Conservation (phyloP, 2,888 invertebrate genomes). For the Drosophila quinaria region DNA sequence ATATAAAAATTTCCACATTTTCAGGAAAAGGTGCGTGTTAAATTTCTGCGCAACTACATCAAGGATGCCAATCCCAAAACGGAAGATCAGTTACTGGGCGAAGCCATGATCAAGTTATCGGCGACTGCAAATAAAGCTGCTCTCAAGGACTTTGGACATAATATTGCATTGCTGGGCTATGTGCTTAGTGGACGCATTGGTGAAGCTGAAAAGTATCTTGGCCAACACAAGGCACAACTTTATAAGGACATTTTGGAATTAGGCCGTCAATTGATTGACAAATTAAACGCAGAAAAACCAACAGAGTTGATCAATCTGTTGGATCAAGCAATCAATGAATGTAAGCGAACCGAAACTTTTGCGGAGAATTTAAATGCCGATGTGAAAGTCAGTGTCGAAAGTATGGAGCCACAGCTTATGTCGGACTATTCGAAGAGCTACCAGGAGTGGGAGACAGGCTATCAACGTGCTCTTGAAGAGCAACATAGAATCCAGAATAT, state of each 20-base stretch:
- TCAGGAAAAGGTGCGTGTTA: slow-evolving; percentile 90
- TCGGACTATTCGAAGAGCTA: slow-evolving; percentile 71
- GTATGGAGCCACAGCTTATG: slow-evolving; percentile 80
- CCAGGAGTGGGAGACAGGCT: slow-evolving; percentile 76
- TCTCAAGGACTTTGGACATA: slow-evolving; percentile 86
- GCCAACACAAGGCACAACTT: slow-evolving; percentile 9
- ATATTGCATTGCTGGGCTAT: slow-evolving; percentile 89
- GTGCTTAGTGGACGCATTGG: slow-evolving; percentile 89
- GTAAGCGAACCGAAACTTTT: slow-evolving; percentile 48
- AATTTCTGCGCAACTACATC: slow-evolving; percentile 92
- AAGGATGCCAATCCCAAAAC: slow-evolving; percentile 94
- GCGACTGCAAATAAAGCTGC: slow-evolving; percentile 11
- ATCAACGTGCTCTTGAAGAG: slow-evolving; percentile 85
- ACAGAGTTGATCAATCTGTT: slow-evolving; percentile 67
- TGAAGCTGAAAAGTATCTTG: slow-evolving; percentile 53
- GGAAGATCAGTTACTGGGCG: slow-evolving; percentile 52
- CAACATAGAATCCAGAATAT: slow-evolving; percentile 89
- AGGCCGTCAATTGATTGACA: slow-evolving; percentile 22
- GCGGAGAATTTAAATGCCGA: slow-evolving; percentile 83
- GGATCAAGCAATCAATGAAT: slow-evolving; percentile 66
- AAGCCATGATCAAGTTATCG: slow-evolving; percentile 45
- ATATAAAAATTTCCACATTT: background rate
- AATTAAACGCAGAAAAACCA: slow-evolving; percentile 17
- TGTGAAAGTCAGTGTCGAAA: slow-evolving; percentile 71
- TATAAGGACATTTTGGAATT: slow-evolving; percentile 37